Evolutionary conservation across 1,140 invertebrate species (phyloP), one percentile per base, ranked within the genome.

Genomic region (Drosophila tsacasi): DNA sequence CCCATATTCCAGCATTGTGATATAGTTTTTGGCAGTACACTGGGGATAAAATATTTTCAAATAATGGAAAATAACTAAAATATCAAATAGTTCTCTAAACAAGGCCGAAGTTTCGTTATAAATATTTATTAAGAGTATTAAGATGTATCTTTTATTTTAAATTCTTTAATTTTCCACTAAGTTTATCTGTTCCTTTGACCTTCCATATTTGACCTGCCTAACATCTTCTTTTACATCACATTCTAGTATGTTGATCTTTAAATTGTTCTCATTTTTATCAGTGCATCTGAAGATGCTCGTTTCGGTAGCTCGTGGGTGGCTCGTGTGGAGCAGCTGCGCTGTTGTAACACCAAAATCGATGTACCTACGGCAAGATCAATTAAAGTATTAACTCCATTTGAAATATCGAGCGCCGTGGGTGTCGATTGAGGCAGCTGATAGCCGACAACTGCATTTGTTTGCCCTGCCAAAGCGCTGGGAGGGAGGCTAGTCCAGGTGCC

Each of bases 351-450:
- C 44, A 37, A 60, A 85, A 85, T 71, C 50, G 60, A 82, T 86
- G 64, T 85, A 86, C 82, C 77, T 78, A 65, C 67, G 68, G 67
- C 71, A 73, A 15, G 59, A 77, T 68, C 79, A 75, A 81, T 81
- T 86, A 79, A 82, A 83, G 83, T 86, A 85, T 86, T 86, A 86
- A 64, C 82, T 64, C 81, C 49, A 76, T 59, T 61, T 39, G 40
- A 55, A 23, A 37, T 27, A 37, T 27, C 19, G 44, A 64, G 71
- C 68, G 59, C 63, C 73, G 60, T 76, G 69, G 76, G 72, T 82
- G 79, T 62, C 61, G 73, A 75, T 69, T 52, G 64, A 81, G 50
- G 52, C 71, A 37, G 39, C 58, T 55, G 57, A 44, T 57, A 66
- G 58, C 60, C 25, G 46, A 68, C 46, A 67, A 60, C 35, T 76